Base-by-base conservation (phyloP, 2,888 invertebrate species). In the Drosophila kuntzei region DNA sequence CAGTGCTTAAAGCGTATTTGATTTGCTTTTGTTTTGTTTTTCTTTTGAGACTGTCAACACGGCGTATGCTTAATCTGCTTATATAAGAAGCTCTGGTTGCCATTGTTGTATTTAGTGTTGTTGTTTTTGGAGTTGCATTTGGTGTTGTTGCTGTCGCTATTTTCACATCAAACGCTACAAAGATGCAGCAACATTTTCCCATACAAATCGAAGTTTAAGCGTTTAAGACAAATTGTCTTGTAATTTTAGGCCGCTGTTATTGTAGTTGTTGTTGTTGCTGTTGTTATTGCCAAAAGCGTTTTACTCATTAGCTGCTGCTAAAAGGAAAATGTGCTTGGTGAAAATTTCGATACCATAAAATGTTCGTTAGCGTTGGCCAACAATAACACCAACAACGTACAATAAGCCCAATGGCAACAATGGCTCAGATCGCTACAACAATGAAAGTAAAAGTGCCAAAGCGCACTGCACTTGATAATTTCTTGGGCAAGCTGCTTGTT, bases 391-490 rank as follows among this genome's bases (percentile, higher is more conserved):
- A 53, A 8, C 25, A 46, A 25, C 18, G 7, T 20, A 49, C 61
- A 50, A 62, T 54, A 64, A 46, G 65, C 60, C 72, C 73, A 68
- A 18, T 44, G 77, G 67, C 72, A 61, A 76, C 73, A 76, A 73
- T 75, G 55, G 14, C 58, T 36, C 44, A 74, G 46, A 70, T 83
- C 70, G 36, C 61, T 54, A 53, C 58, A 66, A 76, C 69, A 72
- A 79, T 72, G 79, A 85, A 89, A 81, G 87, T 89, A 87, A 82
- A 82, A 82, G 81, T 82, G 83, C 49, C 80, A 76, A 72, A 76
- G 83, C 67, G n/a, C 55, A 70, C 67, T 89, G 85, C 89, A 86
- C 87, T 86, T 86, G 88, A 89, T 86, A 89, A 87, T 86, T 86
- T 89, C 88, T 87, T 77, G 57, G 51, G 65, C 76, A 79, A 71